Conservation (phyloP, 2,797 vertebrate genomes). For the Pseudopleuronectes americanus region DNA sequence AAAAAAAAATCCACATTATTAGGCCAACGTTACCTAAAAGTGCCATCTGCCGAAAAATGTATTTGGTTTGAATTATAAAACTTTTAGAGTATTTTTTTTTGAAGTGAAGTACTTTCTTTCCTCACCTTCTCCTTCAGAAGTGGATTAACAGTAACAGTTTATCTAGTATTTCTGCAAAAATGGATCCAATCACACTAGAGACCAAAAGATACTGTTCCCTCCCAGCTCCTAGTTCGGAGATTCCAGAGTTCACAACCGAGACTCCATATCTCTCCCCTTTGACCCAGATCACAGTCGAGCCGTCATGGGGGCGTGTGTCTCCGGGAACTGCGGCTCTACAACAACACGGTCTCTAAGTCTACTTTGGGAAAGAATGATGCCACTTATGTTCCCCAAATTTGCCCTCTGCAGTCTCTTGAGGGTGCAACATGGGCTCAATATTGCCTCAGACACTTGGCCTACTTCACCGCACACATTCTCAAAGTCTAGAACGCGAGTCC, state of each 20-base stretch:
- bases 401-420: slow-evolving; percentile 20
- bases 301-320: neutral
- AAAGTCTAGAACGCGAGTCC: slow-evolving; percentile 29
- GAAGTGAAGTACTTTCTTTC: too few relatives aligned
- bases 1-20: too few relatives aligned
- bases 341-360: slow-evolving; percentile 8
- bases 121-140: too few relatives aligned
- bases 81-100: too few relatives aligned
- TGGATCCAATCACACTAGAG: too few relatives aligned
- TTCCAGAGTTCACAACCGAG: slow-evolving; percentile 22
- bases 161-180: too few relatives aligned
- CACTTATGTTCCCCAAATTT: slow-evolving; percentile 38
- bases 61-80: too few relatives aligned
- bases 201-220: slow-evolving; percentile 33
- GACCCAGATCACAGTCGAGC: slow-evolving; percentile 3
- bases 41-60: too few relatives aligned
- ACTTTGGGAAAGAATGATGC: slow-evolving; percentile 25
- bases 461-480: slow-evolving; percentile 23
- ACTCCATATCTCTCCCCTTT: slow-evolving; percentile 21
- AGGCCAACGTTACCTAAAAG: too few relatives aligned
- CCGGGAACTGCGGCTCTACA: neutral
- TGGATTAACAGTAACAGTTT: too few relatives aligned
- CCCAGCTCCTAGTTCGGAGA: slow-evolving; percentile 53
- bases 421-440: slow-evolving; percentile 23
- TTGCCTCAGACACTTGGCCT: slow-evolving; percentile 28